These are phyloP conservation scores for Dendrophyllia cribrosa DNA, from an alignment of 64 coral and sea anemone species.

Conservation along the genomic window DNA sequence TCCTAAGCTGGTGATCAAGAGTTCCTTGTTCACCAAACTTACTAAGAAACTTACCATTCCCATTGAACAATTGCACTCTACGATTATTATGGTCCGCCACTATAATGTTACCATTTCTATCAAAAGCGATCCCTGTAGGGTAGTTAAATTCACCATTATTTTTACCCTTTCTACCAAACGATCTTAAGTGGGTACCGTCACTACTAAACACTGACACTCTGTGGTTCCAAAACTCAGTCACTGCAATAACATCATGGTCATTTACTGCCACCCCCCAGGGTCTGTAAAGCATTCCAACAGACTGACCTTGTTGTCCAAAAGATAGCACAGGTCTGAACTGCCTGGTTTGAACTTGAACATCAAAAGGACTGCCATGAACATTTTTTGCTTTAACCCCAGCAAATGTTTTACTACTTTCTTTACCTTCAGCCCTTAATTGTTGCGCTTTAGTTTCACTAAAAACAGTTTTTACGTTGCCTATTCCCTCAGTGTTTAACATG, in stretches of 20 bases:
- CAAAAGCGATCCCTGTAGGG: not conserved
- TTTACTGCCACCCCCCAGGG: slow-evolving; percentile 56
- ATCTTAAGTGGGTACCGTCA: not conserved
- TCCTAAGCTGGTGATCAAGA: too few species aligned
- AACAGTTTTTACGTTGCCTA: not conserved
- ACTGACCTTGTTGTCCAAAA: slow-evolving; percentile 17
- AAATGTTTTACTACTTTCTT: slow-evolving; percentile 24
- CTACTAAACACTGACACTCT: too few species aligned
- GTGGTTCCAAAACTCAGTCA: not conserved
- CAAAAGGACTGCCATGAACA: slow-evolving; percentile 21
- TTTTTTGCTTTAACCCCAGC: slow-evolving; percentile 40
- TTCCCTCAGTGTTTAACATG: not conserved
- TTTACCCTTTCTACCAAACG: slow-evolving; percentile 3
- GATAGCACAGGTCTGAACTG: slow-evolving; percentile 16
- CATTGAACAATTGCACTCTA: too few species aligned
- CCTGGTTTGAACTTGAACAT: slow-evolving; percentile 25
- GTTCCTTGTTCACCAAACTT: too few species aligned
- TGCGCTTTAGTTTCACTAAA: not conserved
- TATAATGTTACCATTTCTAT: not conserved
- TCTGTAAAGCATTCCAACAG: not conserved
- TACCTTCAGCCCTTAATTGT: slow-evolving; percentile 23
- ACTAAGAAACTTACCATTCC: too few species aligned
- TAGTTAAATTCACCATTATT: not conserved
- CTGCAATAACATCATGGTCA: slow-evolving; percentile 33
- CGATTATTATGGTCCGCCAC: too few species aligned